Evolutionary conservation across 2,797 vertebrate genomes (phyloP).

Genomic region (Staurois parvus): DNA sequence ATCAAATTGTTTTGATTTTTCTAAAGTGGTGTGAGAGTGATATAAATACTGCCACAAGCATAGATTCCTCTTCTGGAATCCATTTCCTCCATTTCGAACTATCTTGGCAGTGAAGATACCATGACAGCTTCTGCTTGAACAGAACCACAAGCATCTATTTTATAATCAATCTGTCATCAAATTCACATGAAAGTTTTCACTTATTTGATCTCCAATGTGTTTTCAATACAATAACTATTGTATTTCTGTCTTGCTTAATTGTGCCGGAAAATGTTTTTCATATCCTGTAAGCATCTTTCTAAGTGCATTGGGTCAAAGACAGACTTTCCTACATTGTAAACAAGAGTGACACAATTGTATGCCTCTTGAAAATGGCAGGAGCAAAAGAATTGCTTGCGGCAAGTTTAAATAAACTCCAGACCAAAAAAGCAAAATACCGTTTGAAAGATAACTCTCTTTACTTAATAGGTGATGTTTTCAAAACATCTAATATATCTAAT

Average conservation of each 20-base stretch:
- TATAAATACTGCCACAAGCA: slow-evolving; percentile 9
- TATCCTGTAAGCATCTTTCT: slow-evolving; percentile 1
- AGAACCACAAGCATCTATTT: slow-evolving; percentile 47
- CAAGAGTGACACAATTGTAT: not conserved
- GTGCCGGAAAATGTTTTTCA: slow-evolving; percentile 9
- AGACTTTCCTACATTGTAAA: not conserved
- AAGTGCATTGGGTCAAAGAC: not conserved
- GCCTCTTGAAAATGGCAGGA: not conserved
- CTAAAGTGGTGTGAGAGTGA: not conserved
- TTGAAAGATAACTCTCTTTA: no score
- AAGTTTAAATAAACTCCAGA: not conserved
- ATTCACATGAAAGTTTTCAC: slow-evolving; percentile 38
- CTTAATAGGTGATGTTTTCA: no score
- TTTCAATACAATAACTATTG: slow-evolving; percentile 30
- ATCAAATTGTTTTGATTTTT: slow-evolving; percentile 1
- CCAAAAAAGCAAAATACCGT: no score
- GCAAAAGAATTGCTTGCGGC: not conserved
- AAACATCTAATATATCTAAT: no score
- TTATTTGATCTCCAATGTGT: slow-evolving; percentile 42
- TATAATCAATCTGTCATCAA: slow-evolving; percentile 37
- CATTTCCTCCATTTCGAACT: slow-evolving; percentile 14
- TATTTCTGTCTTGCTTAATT: slow-evolving; percentile 42
- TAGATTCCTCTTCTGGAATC: slow-evolving; percentile 13
- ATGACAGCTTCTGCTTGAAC: slow-evolving; percentile 43
- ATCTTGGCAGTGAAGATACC: slow-evolving; percentile 48